Evolutionary conservation across 2,888 invertebrate genomes (phyloP).

Genomic region (Drosophila lutescens): DNA sequence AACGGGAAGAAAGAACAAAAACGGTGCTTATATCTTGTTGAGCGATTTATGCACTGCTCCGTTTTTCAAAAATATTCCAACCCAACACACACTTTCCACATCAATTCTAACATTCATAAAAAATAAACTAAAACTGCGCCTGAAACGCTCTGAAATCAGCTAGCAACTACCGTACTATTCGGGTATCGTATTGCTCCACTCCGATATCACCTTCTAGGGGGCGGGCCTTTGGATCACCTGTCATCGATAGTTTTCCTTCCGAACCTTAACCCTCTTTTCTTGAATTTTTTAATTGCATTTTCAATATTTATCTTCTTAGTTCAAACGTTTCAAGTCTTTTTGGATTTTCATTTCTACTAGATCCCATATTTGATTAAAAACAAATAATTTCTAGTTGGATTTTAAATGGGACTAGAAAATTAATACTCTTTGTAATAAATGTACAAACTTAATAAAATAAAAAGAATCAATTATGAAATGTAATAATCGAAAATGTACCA

Average conservation of each 20-base stretch:
- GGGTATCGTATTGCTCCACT: neutral
- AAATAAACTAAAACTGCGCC: slow-evolving; percentile 42
- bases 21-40: slow-evolving; percentile 65
- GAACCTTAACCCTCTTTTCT: neutral
- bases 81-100: slow-evolving; percentile 62
- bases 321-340: too few species aligned
- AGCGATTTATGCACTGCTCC: slow-evolving; percentile 72
- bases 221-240: neutral
- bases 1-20: slow-evolving; percentile 27
- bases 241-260: slow-evolving; percentile 5
- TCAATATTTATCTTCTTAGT: too few species aligned
- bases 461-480: too few species aligned
- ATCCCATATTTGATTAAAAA: too few species aligned
- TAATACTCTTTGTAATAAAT: too few species aligned
- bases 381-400: too few species aligned
- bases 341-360: too few species aligned
- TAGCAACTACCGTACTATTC: slow-evolving; percentile 5
- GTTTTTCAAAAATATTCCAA: slow-evolving; percentile 36
- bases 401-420: too few species aligned
- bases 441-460: too few species aligned
- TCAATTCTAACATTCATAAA: slow-evolving; percentile 58
- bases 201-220: neutral
- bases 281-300: neutral
- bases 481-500: too few species aligned
- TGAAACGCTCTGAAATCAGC: slow-evolving; percentile 14